A percentile compares a stretch with the other conserved stretches of the same genome.
phyloP scores from a whole-genome alignment of 2,113 vertebrate genomes.

The Nyctibius bracteatus region DNA sequence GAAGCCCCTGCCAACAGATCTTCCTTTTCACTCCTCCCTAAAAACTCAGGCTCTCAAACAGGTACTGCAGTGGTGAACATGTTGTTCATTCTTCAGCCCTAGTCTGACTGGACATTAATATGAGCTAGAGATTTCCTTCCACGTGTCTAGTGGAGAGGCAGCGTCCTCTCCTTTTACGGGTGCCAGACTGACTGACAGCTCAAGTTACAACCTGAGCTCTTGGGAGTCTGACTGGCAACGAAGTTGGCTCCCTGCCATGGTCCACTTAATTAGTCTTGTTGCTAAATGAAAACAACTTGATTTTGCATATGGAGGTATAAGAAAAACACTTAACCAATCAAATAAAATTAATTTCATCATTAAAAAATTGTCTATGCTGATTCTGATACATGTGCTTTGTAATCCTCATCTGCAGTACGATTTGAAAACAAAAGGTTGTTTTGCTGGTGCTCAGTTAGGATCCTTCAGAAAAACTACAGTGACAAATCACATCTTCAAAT shows the following conservation, averaged over 20 bases:
- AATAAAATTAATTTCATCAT: background rate
- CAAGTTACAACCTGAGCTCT: background rate
- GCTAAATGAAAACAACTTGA: background rate
- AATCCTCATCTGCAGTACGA: background rate
- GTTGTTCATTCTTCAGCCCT: background rate
- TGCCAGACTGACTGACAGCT: background rate
- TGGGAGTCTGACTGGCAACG: background rate
- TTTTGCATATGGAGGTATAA: background rate
- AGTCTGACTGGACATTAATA: background rate
- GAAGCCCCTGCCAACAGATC: background rate
- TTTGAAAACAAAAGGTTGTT: background rate
- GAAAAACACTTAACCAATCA: background rate
- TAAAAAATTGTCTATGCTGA: background rate
- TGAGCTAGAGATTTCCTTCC: background rate
- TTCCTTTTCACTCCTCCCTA: background rate
- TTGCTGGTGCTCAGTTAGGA: background rate
- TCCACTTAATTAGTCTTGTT: background rate
- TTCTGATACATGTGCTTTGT: background rate
- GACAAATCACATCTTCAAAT: background rate
- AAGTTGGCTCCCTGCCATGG: background rate
- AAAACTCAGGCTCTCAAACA: background rate
- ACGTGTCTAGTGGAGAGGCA: rapidly evolving
- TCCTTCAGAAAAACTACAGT: background rate
- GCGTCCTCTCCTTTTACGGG: background rate
- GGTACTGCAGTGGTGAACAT: background rate